Evolutionary conservation across 2,113 vertebrate genomes (phyloP).

Genomic region (Nothobranchius kuhntae): DNA sequence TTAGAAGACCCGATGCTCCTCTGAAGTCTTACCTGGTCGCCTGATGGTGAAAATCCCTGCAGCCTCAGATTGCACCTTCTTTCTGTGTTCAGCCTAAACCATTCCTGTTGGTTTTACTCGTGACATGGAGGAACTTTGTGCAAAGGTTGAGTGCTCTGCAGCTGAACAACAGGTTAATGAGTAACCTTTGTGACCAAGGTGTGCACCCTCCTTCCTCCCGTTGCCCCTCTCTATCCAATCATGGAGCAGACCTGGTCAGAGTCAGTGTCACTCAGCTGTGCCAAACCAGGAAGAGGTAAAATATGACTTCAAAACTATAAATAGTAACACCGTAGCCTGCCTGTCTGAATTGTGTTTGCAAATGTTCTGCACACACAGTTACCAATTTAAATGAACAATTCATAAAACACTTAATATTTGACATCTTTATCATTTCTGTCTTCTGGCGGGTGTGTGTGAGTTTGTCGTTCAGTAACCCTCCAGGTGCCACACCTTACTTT

Average conservation of each 20-base stretch:
- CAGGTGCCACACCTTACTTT: slow-evolving; percentile 28
- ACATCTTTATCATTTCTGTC: not conserved
- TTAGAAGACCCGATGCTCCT: not conserved
- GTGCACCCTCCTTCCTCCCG: slow-evolving; percentile 44
- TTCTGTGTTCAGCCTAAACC: slow-evolving; percentile 12
- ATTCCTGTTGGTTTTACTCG: slow-evolving; percentile 25
- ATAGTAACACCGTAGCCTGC: not conserved
- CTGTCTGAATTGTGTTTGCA: slow-evolving; percentile 4
- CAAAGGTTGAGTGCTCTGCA: slow-evolving; percentile 76
- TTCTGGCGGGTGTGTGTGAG: not conserved
- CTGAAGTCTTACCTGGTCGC: slow-evolving; percentile 60
- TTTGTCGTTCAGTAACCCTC: not conserved
- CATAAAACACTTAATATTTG: slow-evolving; percentile 8
- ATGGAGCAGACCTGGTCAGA: slow-evolving; percentile 24
- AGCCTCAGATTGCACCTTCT: slow-evolving; percentile 6
- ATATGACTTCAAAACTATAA: slow-evolving; percentile 3
- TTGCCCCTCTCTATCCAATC: slow-evolving; percentile 47
- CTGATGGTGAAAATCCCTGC: slow-evolving; percentile 10
- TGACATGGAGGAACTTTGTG: slow-evolving; percentile 66
- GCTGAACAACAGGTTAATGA: slow-evolving; percentile 73
- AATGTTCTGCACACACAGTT: not conserved
- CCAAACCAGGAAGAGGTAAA: slow-evolving; percentile 50
- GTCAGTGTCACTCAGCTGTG: slow-evolving; percentile 14
- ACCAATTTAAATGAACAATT: not conserved
- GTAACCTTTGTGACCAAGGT: slow-evolving; percentile 71